phyloP scores from a whole-genome alignment of 2,113 vertebrate species.

The Tetraodon nigroviridis region DNA sequence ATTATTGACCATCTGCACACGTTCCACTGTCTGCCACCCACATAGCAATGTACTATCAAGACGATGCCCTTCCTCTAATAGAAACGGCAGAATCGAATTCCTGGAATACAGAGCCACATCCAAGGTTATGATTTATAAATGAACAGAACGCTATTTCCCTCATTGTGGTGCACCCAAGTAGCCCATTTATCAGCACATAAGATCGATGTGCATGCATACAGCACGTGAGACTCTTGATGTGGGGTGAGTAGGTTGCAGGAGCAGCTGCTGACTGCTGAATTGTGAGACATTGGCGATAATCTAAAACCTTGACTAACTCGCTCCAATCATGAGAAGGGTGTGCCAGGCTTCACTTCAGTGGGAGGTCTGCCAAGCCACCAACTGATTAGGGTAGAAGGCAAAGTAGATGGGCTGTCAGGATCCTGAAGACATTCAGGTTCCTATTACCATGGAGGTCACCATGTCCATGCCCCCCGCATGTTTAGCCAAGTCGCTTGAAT shows the following conservation, averaged over 20 bases:
- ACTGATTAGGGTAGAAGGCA: conserved; percentile 56
- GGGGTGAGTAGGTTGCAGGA: not conserved
- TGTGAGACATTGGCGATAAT: conserved; percentile 36
- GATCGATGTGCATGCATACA: not conserved
- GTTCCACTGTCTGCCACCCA: conserved; percentile 45
- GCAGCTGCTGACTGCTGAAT: conserved; percentile 1
- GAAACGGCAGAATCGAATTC: conserved; percentile 42
- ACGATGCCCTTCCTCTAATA: conserved; percentile 48
- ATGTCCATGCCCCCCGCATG: conserved; percentile 40
- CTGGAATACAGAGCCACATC: conserved; percentile 30
- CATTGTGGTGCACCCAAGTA: conserved; percentile 10
- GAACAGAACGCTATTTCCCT: conserved; percentile 28
- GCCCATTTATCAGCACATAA: conserved; percentile 17
- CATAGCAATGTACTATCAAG: conserved; percentile 41
- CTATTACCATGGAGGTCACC: conserved; percentile 57
- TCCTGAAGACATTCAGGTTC: conserved; percentile 58
- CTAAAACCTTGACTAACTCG: conserved; percentile 30
- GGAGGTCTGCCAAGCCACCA: conserved; percentile 51
- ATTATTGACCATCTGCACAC: conserved; percentile 38
- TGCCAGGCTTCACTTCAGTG: conserved; percentile 31
- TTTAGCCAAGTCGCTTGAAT: conserved; percentile 52
- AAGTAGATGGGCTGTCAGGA: conserved; percentile 50
- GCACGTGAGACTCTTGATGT: not conserved
- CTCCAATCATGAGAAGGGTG: conserved; percentile 30
- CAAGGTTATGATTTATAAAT: conserved; percentile 46